Base-by-base conservation (phyloP, 1,140 invertebrate species). In the Ips typographus region DNA sequence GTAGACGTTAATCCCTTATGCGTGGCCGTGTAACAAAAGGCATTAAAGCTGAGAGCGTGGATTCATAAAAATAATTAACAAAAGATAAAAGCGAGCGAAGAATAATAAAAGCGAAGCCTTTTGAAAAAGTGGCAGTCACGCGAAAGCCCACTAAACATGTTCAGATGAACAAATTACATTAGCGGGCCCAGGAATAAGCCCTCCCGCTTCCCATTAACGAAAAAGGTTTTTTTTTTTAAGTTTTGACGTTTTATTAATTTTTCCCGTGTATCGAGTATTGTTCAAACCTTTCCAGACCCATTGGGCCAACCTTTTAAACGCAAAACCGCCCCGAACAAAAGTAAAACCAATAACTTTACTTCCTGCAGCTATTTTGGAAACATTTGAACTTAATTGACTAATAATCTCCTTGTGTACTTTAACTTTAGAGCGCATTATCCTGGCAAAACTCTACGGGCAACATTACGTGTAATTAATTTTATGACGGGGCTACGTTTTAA, bases 161-260 rank as follows among this genome's bases (percentile, higher is more conserved):
- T 76, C 73, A 77, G 74, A 77, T 75, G 77, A 77, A 75, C 77
- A 77, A 77, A 78, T 78, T 77, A 78, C 77, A 77, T 78, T 78
- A 78, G 77, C 75, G 68, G 61, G 43, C 58, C 65, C 71, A 22
- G 62, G 72, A 72, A 76, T 77, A 76, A 77, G 76, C 75, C 76
- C 75, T 72, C 72, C 76, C 73, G 74, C 73, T 78, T 74, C 76
- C 76, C 77, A 78, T 78, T 77, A 78, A 76, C 76, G 71, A 75
- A 75, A 59, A 59, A 59, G 57, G 2, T 59, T 59, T 77, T 76
- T 74, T 77, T 76, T 74, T 71, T 72, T 73, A 76, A 74, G 70
- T 75, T 74, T 72, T 67, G 58, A 69, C 7, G 8, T 42, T 59
- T 55, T 59, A 59, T 59, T 40, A 59, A 59, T 59, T 59, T 42